Evolutionary conservation across 1,140 invertebrate genomes (phyloP).

Genomic region (Wiebesia pumilae): DNA sequence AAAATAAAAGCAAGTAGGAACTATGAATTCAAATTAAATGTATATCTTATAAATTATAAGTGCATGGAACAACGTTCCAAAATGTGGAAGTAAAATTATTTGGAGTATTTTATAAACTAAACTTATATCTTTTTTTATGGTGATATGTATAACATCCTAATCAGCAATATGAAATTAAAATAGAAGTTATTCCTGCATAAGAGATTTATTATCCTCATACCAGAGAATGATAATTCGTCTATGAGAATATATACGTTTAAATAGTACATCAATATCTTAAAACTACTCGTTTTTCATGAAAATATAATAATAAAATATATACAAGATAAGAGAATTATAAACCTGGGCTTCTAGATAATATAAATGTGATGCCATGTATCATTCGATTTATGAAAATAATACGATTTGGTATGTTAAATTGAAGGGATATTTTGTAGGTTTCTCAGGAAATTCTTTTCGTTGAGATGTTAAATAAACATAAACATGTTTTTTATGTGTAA

Average conservation of each 20-base stretch:
- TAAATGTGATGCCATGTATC: neutral
- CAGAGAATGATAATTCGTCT: neutral
- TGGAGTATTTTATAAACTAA: neutral
- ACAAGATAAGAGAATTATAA: neutral
- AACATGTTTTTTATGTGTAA: neutral
- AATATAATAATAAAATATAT: too few relatives aligned
- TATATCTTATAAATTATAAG: neutral
- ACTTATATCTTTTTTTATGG: neutral
- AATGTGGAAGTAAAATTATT: neutral
- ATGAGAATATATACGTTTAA: neutral
- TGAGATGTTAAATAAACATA: constrained; percentile 13
- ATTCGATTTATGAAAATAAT: neutral
- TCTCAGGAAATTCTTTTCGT: neutral
- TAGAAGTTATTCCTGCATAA: neutral
- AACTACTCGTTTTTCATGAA: neutral
- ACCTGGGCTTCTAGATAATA: too few relatives aligned
- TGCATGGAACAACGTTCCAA: neutral
- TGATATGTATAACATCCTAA: too few relatives aligned
- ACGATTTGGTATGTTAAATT: neutral
- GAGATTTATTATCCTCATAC: neutral
- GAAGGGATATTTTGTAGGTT: neutral
- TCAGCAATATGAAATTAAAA: neutral
- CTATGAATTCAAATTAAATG: too few relatives aligned
- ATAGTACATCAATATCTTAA: neutral
- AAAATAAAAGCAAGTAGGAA: neutral